Evolutionary conservation across 1,140 invertebrate species (phyloP).

Genomic region (Babylonia areolata): DNA sequence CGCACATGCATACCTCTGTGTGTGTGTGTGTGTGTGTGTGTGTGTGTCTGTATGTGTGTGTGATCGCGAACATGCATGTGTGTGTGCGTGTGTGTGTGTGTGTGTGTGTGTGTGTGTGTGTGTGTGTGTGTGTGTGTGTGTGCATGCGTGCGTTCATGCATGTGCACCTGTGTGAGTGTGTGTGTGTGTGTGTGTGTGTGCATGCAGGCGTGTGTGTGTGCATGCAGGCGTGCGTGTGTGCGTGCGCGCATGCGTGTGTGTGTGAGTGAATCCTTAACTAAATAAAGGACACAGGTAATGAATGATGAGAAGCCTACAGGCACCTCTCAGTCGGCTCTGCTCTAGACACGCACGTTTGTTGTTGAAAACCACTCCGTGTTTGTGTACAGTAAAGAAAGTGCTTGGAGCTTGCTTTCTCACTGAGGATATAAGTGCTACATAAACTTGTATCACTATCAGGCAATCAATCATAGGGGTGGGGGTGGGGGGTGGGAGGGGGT

Average conservation of each 20-base stretch:
- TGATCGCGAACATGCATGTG: not conserved
- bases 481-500: not conserved
- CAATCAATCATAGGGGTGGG: not conserved
- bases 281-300: too few relatives aligned
- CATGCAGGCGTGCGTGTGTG: not conserved
- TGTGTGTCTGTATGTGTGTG: not conserved
- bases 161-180: not conserved
- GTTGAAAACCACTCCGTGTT: too few relatives aligned
- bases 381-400: not conserved
- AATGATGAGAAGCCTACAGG: too few relatives aligned
- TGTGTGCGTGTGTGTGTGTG: conserved; percentile 1
- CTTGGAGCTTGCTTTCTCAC: too few relatives aligned
- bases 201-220: conserved; percentile 2
- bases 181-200: conserved; percentile 21
- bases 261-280: not conserved
- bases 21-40: conserved; percentile 25
- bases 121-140: conserved; percentile 21
- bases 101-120: conserved; percentile 12
- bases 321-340: too few relatives aligned
- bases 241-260: not conserved
- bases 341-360: too few relatives aligned
- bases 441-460: too few relatives aligned
- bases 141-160: not conserved
- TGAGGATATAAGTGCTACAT: too few relatives aligned
- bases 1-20: not conserved